These are phyloP conservation scores for Brevipalpus yothersi DNA, from an alignment of 1,140 invertebrate genomes.

Conservation along the genomic window DNA sequence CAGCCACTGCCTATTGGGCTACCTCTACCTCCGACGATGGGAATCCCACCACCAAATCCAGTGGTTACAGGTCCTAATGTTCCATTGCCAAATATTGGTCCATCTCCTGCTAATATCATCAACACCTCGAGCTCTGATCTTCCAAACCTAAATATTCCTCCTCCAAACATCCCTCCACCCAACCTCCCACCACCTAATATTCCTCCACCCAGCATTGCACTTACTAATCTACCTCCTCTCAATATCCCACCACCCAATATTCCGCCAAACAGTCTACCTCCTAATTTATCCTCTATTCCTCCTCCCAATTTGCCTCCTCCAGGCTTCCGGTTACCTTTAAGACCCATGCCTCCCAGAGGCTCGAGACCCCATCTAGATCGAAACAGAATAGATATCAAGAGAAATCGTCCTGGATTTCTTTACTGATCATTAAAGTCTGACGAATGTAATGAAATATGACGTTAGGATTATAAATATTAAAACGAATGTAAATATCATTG, in stretches of 20 bases:
- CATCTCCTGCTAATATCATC: not conserved
- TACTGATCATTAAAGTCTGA: too few species aligned
- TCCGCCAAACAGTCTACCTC: not conserved
- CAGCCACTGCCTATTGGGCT: not conserved
- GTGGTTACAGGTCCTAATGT: not conserved
- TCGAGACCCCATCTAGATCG: too few species aligned
- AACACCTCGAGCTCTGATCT: not conserved
- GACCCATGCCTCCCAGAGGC: too few species aligned
- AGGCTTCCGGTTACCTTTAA: too few species aligned
- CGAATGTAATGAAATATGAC: too few species aligned
- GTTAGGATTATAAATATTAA: too few species aligned
- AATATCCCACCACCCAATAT: not conserved
- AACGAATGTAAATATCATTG: too few species aligned
- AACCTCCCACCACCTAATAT: not conserved
- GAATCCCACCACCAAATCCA: not conserved
- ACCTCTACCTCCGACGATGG: not conserved
- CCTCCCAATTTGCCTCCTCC: too few species aligned
- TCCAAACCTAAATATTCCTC: not conserved
- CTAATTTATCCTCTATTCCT: not conserved
- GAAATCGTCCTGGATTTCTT: too few species aligned
- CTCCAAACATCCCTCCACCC: not conserved
- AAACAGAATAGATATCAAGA: too few species aligned
- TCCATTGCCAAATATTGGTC: not conserved
- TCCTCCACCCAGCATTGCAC: not conserved
- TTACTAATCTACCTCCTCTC: not conserved